phyloP scores from a whole-genome alignment of 2,797 vertebrate genomes.

The Gallirallus australis region DNA sequence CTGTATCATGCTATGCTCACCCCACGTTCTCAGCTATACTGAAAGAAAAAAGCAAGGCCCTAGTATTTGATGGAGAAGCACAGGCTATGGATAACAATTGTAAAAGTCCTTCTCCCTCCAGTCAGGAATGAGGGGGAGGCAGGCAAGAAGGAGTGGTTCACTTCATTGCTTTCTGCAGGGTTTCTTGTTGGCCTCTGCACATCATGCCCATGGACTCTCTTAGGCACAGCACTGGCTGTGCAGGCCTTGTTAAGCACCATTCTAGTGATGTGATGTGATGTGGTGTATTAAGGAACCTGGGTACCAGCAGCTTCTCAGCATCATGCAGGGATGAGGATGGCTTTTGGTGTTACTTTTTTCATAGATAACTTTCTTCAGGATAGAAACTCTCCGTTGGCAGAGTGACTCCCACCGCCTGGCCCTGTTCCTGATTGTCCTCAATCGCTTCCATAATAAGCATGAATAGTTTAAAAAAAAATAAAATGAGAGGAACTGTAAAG shows the following conservation, averaged over 20 bases:
- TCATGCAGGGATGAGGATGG: rapidly evolving
- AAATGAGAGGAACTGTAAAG: neutral
- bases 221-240: rapidly evolving
- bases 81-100: neutral
- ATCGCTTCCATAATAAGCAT: neutral
- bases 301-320: neutral
- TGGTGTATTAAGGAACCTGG: rapidly evolving
- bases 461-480: neutral
- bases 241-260: neutral
- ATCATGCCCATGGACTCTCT: rapidly evolving
- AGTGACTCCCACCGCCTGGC: neutral
- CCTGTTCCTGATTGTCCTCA: neutral
- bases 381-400: neutral
- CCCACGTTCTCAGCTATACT: neutral
- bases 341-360: neutral
- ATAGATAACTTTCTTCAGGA: neutral
- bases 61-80: neutral
- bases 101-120: neutral
- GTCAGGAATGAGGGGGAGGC: neutral
- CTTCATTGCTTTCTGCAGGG: neutral
- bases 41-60: neutral
- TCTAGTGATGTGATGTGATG: neutral
- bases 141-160: neutral
- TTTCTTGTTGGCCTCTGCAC: rapidly evolving
- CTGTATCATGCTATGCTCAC: neutral